Evolutionary conservation across 2,113 vertebrate species (phyloP).

Genomic region (Mastomys natalensis): DNA sequence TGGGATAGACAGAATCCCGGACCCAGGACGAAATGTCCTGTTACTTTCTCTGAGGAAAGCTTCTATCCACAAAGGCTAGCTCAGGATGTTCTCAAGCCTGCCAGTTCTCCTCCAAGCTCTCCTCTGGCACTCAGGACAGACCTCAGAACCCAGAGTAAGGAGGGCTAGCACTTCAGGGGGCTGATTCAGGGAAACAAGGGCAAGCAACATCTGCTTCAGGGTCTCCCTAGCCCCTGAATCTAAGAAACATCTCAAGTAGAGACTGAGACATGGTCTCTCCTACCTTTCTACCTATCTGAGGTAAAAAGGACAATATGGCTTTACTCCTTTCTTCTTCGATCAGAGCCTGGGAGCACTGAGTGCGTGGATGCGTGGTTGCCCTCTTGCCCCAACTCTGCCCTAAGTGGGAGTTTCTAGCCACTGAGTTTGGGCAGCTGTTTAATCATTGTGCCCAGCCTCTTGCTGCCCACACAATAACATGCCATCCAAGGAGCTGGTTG

Average conservation of each 20-base stretch:
- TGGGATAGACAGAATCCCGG: background rate
- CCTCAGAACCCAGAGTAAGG: background rate
- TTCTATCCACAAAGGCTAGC: background rate
- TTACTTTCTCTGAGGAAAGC: background rate
- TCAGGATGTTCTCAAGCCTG: background rate
- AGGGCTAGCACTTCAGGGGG: too few species aligned
- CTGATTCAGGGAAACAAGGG: background rate
- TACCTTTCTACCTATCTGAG: background rate
- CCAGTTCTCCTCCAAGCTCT: background rate
- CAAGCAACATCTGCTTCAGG: background rate
- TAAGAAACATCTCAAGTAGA: background rate
- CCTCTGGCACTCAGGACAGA: background rate
- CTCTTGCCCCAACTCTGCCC: background rate
- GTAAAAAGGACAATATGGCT: background rate
- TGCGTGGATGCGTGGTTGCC: background rate
- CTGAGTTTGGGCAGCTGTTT: background rate
- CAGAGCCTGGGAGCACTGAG: background rate
- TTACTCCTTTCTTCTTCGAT: background rate
- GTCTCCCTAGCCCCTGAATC: background rate
- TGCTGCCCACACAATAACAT: conserved; percentile 22
- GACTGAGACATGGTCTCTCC: conserved; percentile 1
- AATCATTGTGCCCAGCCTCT: background rate
- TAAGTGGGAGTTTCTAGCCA: background rate
- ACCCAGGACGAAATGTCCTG: background rate
- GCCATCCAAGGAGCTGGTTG: conserved; percentile 61